Conservation (phyloP, 2,888 invertebrate genomes). For the Campoletis raptor region DNA sequence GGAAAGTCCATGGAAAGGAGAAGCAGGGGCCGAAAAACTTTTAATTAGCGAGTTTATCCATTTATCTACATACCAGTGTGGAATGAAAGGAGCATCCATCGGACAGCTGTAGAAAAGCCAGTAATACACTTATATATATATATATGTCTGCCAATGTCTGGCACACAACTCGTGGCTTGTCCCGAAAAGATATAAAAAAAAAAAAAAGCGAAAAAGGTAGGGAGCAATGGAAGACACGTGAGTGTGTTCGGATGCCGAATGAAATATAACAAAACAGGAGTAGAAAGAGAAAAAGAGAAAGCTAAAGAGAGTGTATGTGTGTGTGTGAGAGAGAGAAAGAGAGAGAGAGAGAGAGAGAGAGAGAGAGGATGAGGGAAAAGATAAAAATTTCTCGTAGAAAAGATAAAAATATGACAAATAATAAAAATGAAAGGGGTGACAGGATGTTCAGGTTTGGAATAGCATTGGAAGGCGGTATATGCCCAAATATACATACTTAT, state of each 20-base stretch:
- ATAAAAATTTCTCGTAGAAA: slow-evolving; percentile 46
- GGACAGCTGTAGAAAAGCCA: slow-evolving; percentile 45
- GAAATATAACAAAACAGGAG: slow-evolving; percentile 67
- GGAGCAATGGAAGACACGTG: slow-evolving; percentile 47
- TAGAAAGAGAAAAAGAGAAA: slow-evolving; percentile 46
- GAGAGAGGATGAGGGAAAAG: slow-evolving; percentile 3
- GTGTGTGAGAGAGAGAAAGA: slow-evolving; percentile 24
- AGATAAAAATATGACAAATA: slow-evolving; percentile 65
- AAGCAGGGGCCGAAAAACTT: slow-evolving; percentile 75
- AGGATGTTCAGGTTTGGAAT: slow-evolving; percentile 62
- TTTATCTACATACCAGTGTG: slow-evolving; percentile 74
- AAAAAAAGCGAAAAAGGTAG: slow-evolving; percentile 17
- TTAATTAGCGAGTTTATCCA: slow-evolving; percentile 82
- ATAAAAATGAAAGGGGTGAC: slow-evolving; percentile 63
- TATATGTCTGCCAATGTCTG: slow-evolving; percentile 33
- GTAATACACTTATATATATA: slow-evolving; percentile 1
- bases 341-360: slow-evolving; percentile 24
- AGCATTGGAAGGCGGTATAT: slow-evolving; percentile 43
- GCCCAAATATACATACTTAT: slow-evolving; percentile 17
- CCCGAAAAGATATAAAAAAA: slow-evolving; percentile 44
- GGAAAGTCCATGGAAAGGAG: slow-evolving; percentile 28
- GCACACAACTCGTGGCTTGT: slow-evolving; percentile 35
- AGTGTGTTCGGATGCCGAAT: slow-evolving; percentile 57
- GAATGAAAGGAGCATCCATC: slow-evolving; percentile 74
- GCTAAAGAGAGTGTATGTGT: slow-evolving; percentile 1